A percentile compares a stretch with the other conserved stretches of the same genome.
These are phyloP conservation scores for Pollimyrus isidori DNA, from an alignment of 2,113 vertebrate species.

Conservation along the genomic window DNA sequence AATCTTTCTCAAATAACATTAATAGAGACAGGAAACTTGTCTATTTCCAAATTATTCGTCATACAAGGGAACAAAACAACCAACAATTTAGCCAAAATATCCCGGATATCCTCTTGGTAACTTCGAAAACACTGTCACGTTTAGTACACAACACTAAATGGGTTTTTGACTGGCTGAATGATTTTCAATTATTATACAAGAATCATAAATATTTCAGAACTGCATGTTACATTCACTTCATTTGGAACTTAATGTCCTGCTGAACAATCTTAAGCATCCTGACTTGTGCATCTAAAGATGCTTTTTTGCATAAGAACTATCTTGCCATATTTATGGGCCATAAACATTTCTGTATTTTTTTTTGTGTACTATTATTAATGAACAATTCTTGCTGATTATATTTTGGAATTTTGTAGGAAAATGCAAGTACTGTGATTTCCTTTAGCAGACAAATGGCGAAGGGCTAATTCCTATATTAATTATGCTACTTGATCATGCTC, in stretches of 20 bases:
- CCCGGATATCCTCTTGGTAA: not conserved
- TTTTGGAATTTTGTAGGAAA: not conserved
- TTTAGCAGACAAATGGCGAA: not conserved
- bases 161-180: not conserved
- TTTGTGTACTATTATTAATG: not conserved
- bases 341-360: not conserved
- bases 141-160: not conserved
- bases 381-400: not conserved
- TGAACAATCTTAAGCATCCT: not conserved
- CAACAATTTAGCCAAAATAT: not conserved
- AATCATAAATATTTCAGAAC: not conserved
- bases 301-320: not conserved
- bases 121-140: not conserved
- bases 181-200: not conserved
- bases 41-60: not conserved
- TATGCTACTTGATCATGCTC: not conserved
- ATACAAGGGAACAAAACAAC: not conserved
- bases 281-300: not conserved
- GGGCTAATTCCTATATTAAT: not conserved
- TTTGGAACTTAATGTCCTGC: not conserved
- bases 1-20: not conserved
- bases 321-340: not conserved
- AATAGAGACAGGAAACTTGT: not conserved
- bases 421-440: not conserved
- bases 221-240: not conserved